Evolutionary conservation across 2,888 invertebrate genomes (phyloP).

Genomic region (Papilio gigon): DNA sequence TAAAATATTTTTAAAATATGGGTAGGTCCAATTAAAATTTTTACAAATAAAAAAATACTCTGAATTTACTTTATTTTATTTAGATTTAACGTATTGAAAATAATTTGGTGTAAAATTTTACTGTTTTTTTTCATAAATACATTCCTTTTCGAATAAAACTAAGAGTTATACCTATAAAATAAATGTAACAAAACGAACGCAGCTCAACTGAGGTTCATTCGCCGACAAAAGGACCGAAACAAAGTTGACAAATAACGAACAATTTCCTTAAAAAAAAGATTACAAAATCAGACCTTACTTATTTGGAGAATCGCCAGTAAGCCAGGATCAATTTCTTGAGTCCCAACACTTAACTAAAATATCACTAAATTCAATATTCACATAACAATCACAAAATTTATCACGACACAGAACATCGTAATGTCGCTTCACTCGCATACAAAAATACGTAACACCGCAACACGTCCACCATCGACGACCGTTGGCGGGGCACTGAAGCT

Average conservation of each 20-base stretch:
- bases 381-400: constrained; percentile 60
- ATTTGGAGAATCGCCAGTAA: constrained; percentile 30
- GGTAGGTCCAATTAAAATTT: no score
- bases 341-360: constrained; percentile 24
- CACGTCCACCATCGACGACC: constrained; percentile 62
- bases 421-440: constrained; percentile 61
- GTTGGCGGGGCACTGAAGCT: constrained; percentile 70
- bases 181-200: constrained; percentile 6
- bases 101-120: no score
- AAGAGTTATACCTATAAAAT: neutral
- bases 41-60: no score
- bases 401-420: constrained; percentile 69
- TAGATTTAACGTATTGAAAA: no score
- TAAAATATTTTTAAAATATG: no score
- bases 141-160: neutral
- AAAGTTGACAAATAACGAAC: constrained; percentile 33
- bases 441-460: constrained; percentile 50
- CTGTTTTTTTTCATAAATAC: no score
- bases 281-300: constrained; percentile 34
- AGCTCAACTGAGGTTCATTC: neutral
- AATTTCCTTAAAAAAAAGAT: neutral
- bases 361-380: constrained; percentile 49
- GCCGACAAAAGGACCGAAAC: constrained; percentile 25
- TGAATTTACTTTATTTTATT: no score
- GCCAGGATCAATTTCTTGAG: constrained; percentile 7